Base-by-base conservation (phyloP, 2,113 vertebrate genomes). In the Semicossyphus pulcher region DNA sequence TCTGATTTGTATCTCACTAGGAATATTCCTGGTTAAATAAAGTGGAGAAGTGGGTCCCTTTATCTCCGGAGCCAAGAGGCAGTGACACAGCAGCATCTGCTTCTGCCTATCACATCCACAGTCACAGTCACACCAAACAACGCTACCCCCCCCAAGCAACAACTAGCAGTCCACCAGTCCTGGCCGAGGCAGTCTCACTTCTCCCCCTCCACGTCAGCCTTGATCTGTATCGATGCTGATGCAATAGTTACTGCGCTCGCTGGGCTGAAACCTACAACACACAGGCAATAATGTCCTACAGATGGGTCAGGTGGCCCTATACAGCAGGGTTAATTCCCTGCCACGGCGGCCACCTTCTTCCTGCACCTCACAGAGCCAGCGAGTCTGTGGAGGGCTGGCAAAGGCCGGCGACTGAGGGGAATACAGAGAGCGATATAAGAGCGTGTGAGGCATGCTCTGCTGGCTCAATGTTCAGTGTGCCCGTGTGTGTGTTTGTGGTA, bases 51-150 rank as follows among this genome's bases (percentile, higher is more conserved):
- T 57, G 63, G 44, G 29, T 21, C 18, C 41, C 54, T 34, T 12
- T 69, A 75, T 73, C 51, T 78, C 47, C 25, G 72, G 48, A 76
- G 65, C 78, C 63, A 49, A 73, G 57, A 53, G 86, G 63, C 86
- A 78, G 80, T 84, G 73, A 84, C 80, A 76, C 71, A 85, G 76
- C 74, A 85, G 76, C 87, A 81, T 78, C 88, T 86, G 86, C 75
- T 81, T 34, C 81, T 82, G 57, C 77, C 72, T 69, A 59, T 78
- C 60, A 70, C 20, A 67, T 65, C 68, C 29, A 11, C 42, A 54
- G 64, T 39, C 69, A 28, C 58, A 72, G 36, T 71, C 63, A 64
- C 52, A 60, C 8, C 48, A 31, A 67, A 60, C 65, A 71, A 41
- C 53, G 16, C 76, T 68, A 56, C 80, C 56, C 41, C 60, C 71